Evolutionary conservation across 2,113 vertebrate species (phyloP), one percentile per base, ranked within the genome.

Genomic region (Platichthys stellatus): DNA sequence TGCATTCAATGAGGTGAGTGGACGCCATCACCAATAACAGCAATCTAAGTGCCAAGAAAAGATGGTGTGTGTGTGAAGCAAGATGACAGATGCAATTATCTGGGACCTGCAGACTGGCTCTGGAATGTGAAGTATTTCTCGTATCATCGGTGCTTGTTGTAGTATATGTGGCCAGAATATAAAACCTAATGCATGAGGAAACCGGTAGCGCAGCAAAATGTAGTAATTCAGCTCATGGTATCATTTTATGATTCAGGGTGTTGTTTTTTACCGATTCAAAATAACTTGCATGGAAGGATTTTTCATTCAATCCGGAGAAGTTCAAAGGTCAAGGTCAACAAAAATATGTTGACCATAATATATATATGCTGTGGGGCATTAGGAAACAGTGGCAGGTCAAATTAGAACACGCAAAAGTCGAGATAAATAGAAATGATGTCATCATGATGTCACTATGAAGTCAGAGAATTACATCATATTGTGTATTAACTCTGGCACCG

Each of bases 41-140:
- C 54, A 81, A 74, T 85, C 68, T 72, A 40, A 58, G 53, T 63
- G 74, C 69, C 65, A 62, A 63, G 56, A 66, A 47, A 43, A 80
- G 35, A 75, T 28, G 26, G 26, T 28, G 24, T 62, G 68, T 63
- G 31, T 38, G 63, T 5, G 17, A 63, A 17, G 58, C 35, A 54
- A 28, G 63, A 56, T 62, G 49, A 78, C 62, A 75, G 57, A 78
- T 51, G 49, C 67, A 77, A 80, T 80, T 85, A 68, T 60, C 10
- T 61, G 47, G 65, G 43, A 72, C 11, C 10, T 74, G 15, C 23
- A 72, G 49, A 24, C 66, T 2, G 23, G 3, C 23, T 26, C 54
- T 57, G 8, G 47, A 38, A 15, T 56, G 12, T 56, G 57, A 9
- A 26, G 21, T 31, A 45, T 49, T 56, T 17, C 13, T 35, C 8